phyloP scores from a whole-genome alignment of 2,113 vertebrate genomes.

The Willisornis vidua region DNA sequence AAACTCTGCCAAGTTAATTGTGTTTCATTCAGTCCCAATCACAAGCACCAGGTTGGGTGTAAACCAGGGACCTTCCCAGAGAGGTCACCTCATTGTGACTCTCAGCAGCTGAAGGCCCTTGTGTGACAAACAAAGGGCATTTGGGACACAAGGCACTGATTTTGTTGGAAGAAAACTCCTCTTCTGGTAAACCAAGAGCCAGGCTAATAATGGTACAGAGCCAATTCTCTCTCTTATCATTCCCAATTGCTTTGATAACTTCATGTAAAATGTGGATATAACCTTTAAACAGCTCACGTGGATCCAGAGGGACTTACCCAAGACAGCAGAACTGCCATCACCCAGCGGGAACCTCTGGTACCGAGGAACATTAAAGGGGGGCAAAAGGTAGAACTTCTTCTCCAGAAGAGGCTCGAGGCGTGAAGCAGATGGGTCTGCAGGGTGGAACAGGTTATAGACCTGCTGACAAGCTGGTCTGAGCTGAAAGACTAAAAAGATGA shows the following conservation, averaged over 20 bases:
- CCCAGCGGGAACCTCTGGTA: conserved; percentile 97
- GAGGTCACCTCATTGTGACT: neutral
- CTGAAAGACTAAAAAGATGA: conserved; percentile 72
- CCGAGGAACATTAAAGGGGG: conserved; percentile 89
- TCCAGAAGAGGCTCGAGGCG: conserved; percentile 95
- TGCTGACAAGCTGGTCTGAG: conserved; percentile 96
- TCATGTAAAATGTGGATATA: neutral
- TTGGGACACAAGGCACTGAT: neutral
- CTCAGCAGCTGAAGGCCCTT: neutral
- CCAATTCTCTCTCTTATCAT: neutral
- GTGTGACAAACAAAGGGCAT: neutral
- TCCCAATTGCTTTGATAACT: neutral
- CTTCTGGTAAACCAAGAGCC: neutral
- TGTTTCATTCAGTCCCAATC: neutral
- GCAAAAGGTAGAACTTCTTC: conserved; percentile 90
- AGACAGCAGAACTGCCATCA: conserved; percentile 89
- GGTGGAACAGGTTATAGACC: conserved; percentile 98
- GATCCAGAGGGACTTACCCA: conserved; percentile 74
- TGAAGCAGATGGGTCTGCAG: conserved; percentile 95
- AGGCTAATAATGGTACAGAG: neutral
- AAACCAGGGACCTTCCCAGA: neutral
- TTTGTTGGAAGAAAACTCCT: neutral
- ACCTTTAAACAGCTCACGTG: neutral
- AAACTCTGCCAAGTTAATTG: neutral
- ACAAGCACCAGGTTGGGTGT: neutral